Evolutionary conservation across 2,113 vertebrate species (phyloP).

Genomic region (Phrynosoma platyrhinos): DNA sequence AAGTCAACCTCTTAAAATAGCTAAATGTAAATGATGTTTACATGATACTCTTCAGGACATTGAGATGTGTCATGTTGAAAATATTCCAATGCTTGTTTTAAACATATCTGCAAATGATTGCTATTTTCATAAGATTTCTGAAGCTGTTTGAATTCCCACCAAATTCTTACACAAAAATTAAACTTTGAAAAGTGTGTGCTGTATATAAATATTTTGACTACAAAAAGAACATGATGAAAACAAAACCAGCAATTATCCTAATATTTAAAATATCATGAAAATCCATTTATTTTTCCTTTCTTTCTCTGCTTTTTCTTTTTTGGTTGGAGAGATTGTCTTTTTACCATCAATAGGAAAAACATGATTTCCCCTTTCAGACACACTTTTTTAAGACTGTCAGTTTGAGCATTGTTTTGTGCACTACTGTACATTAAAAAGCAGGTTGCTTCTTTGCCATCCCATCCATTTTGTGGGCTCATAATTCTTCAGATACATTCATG

Average conservation of each 20-base stretch:
- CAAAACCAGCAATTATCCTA: constrained; percentile 20
- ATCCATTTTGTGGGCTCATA: neutral
- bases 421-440: neutral
- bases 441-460: neutral
- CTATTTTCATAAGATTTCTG: neutral
- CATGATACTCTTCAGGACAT: neutral
- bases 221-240: constrained; percentile 3
- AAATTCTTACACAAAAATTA: constrained; percentile 8
- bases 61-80: neutral
- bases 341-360: neutral
- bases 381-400: neutral
- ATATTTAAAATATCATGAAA: constrained; percentile 17
- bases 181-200: constrained; percentile 26
- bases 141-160: neutral
- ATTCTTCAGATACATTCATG: neutral
- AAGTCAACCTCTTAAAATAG: neutral
- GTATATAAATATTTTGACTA: constrained; percentile 7
- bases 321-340: neutral
- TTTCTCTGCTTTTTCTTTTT: too few relatives aligned
- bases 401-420: neutral
- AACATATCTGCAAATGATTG: constrained; percentile 1
- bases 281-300: neutral
- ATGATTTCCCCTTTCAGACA: neutral
- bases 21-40: neutral
- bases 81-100: neutral